Evolutionary conservation across 2,888 invertebrate genomes (phyloP).

Genomic region (Bhutanitis thaidina): DNA sequence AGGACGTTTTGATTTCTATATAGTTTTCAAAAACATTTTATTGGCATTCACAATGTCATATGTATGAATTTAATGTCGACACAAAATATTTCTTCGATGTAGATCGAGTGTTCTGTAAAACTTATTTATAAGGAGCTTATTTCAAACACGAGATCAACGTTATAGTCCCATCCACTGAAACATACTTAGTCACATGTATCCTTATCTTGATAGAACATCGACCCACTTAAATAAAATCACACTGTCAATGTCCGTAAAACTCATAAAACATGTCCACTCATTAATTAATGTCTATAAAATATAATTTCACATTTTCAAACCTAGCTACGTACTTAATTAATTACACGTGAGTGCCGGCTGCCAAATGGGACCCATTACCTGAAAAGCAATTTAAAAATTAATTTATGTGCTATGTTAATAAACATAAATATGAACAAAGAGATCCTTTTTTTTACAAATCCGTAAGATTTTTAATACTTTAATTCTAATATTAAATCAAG

Average conservation of each 20-base stretch:
- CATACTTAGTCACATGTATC: neutral
- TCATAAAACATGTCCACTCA: constrained; percentile 2
- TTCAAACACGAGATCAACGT: constrained; percentile 11
- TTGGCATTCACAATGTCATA: neutral
- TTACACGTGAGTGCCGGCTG: constrained; percentile 61
- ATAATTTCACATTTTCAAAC: constrained; percentile 18
- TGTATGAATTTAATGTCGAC: neutral
- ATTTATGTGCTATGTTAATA: neutral
- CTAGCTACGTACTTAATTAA: constrained; percentile 23
- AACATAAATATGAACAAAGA: no score
- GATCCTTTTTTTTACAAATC: no score
- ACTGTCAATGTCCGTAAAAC: neutral
- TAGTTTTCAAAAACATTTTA: neutral
- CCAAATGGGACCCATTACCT: constrained; percentile 49
- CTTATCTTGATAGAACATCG: neutral
- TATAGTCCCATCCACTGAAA: neutral
- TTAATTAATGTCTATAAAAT: constrained; percentile 10
- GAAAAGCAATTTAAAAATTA: constrained; percentile 32
- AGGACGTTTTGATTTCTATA: constrained; percentile 7
- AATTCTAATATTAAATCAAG: no score
- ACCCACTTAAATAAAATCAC: constrained; percentile 6
- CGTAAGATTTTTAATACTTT: no score
- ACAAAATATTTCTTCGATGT: neutral
- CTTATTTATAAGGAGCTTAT: neutral
- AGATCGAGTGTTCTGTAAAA: neutral